Percentiles rank a stretch among this genome's conserved stretches.
These are phyloP conservation scores for Hylaeus volcanicus DNA, from an alignment of 1,140 invertebrate species.

Conservation along the genomic window DNA sequence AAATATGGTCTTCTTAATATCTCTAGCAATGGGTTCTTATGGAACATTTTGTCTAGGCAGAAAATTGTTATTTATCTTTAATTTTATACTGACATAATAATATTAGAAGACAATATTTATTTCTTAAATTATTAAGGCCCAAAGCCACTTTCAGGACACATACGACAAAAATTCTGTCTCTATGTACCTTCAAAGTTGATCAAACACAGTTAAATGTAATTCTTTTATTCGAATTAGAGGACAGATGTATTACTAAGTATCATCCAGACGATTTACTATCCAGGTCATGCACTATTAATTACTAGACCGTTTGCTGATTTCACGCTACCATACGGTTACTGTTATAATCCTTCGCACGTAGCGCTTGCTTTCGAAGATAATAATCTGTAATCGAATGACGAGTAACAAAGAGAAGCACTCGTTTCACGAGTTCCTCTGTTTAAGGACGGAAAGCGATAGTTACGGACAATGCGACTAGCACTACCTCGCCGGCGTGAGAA, in stretches of 20 bases:
- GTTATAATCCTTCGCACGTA: slow-evolving; percentile 26
- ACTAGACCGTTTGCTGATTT: slow-evolving; percentile 41
- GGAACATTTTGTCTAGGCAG: no score
- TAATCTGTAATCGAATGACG: slow-evolving; percentile 18
- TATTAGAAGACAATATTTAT: no score
- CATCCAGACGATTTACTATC: not conserved
- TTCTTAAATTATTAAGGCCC: no score
- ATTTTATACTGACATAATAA: not conserved
- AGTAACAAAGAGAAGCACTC: not conserved
- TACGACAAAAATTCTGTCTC: not conserved
- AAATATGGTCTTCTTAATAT: no score
- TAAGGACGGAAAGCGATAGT: not conserved
- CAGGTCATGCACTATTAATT: slow-evolving; percentile 52
- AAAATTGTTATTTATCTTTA: no score
- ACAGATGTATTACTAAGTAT: not conserved
- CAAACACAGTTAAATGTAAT: not conserved
- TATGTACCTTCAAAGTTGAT: no score
- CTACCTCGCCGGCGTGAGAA: not conserved
- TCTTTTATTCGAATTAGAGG: not conserved
- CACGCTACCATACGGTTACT: slow-evolving; percentile 32
- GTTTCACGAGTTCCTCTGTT: slow-evolving; percentile 13
- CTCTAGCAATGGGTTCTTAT: no score
- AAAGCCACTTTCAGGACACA: no score
- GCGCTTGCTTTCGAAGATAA: not conserved
- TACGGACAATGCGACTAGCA: not conserved